Evolutionary conservation across 2,113 vertebrate species (phyloP).

Genomic region (Chaenocephalus aceratus): DNA sequence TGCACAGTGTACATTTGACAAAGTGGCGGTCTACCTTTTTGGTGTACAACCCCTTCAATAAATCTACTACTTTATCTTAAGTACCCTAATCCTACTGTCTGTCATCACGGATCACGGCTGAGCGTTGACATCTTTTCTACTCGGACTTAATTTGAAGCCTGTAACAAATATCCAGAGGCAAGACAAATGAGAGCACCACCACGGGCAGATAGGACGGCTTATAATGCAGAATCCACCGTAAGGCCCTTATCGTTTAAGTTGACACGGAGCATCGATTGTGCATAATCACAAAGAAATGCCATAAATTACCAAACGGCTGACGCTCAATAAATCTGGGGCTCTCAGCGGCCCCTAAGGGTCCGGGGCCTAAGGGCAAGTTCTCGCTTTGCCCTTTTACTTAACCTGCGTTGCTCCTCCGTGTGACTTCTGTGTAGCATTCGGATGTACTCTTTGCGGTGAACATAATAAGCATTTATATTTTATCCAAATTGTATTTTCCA

Average conservation of each 20-base stretch:
- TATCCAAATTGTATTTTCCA: constrained; percentile 12
- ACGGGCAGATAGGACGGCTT: background rate
- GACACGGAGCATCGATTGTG: background rate
- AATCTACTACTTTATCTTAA: too few relatives aligned
- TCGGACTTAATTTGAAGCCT: background rate
- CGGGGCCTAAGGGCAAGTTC: constrained; percentile 8
- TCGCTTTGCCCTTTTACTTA: constrained; percentile 1
- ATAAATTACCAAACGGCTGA: background rate
- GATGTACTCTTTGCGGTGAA: background rate
- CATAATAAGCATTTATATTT: background rate
- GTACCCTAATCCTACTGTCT: too few relatives aligned
- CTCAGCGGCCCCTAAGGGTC: background rate
- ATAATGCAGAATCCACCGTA: background rate
- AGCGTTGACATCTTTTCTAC: background rate
- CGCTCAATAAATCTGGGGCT: background rate
- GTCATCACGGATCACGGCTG: too few relatives aligned
- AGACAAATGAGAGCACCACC: background rate
- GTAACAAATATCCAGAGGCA: background rate
- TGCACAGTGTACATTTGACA: too few relatives aligned
- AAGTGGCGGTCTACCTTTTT: too few relatives aligned
- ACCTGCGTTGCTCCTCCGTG: background rate
- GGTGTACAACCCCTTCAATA: too few relatives aligned
- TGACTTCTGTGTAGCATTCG: background rate
- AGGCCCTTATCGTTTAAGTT: background rate
- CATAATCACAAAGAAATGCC: background rate